Base-by-base conservation (phyloP, 2,113 vertebrate species). In the Takifugu flavidus region DNA sequence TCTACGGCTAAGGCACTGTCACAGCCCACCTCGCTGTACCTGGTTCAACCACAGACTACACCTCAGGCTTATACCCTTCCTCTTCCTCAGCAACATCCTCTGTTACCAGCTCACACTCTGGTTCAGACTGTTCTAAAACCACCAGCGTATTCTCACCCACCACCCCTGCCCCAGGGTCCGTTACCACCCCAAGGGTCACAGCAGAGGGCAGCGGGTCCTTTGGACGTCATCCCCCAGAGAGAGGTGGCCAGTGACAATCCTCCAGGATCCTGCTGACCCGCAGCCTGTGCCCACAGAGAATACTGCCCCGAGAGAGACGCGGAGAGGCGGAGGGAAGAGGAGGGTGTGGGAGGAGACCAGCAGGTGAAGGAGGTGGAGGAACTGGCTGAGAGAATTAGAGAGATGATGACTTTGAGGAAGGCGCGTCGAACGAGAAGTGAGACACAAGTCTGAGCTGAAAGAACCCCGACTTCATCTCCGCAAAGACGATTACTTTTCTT, bases 161-260 rank as follows among this genome's bases (percentile, higher is more conserved):
- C 83, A 0, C 67, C 87, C 4, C 5, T 79, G 6, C 62, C 80
- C 15, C 80, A 71, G 62, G 44, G 43, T 25, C 80, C 79, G 5
- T 39, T 61, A 49, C 86, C 79, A 63, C 44, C 49, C 68, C 82
- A 79, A 56, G 69, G 61, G 63, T 82, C 82, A 76, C 86, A 85
- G 61, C 83, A 81, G 65, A 74, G 63, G 72, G 80, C 74, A 3
- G 65, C 75, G 27, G 72, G 65, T 43, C 68, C 77, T 43, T 74
- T 92, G 64, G 89, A 93, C n/a, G 78, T 89, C 75, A 87, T 91
- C 70, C 86, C 88, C 0, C 93, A 94, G 84, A 87, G 75, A 0
- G 93, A 93, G 4, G 78, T 75, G 70, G 76, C 83, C 0, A 56
- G 87, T 0, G 86, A 89, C 12, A 68, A 80, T 51, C 59, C 74